Base-by-base conservation (phyloP, 2,113 vertebrate species). In the Sminthopsis crassicaudata region DNA sequence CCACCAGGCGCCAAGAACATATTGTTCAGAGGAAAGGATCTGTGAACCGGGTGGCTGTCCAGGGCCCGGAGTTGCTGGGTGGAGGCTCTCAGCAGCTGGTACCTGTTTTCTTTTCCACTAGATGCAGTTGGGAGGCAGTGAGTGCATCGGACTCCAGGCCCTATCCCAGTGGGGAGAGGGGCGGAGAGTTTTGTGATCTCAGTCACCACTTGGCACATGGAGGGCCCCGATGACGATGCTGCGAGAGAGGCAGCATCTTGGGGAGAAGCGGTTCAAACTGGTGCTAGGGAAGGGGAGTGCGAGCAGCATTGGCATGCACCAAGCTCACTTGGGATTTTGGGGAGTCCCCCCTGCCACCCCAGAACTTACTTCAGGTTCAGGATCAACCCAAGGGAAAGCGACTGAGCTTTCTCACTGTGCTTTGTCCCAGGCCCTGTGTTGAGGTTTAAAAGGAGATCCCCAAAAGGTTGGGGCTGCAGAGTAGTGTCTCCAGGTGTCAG, bases 21-120 rank as follows among this genome's bases (percentile, higher is more conserved):
- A 84, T 84, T 84, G 67, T 84, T 84, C 67, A 84, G 67, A 84
- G 67, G 67, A 42, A 84, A 84, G 42, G 67, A 84, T 84, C 42
- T 84, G 67, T 84, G 67, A 84, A 23, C n/a, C n/a, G n/a, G 67
- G 67, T 84, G 89, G 26, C 46, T 90, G 46, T 90, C 89, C 89
- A 90, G 89, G 89, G 89, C 89, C 27, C 46, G 0, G 89, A 51
- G 89, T 50, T 30, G 89, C 89, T 90, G 89, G 48, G 89, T 51
- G 89, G 89, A 90, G 89, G 48, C 48, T 90, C 89, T 24, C 46
- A 90, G 46, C 89, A 90, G 89, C 89, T 90, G 89, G 89, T 90
- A 90, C 89, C 89, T 90, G 89, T 90, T 90, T 90, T 90, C 89
- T 90, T 90, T 90, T 90, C 89, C 46, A 51, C 46, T 90, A 48